Conservation (phyloP, 2,797 vertebrate genomes). For the Gouania willdenowi region DNA sequence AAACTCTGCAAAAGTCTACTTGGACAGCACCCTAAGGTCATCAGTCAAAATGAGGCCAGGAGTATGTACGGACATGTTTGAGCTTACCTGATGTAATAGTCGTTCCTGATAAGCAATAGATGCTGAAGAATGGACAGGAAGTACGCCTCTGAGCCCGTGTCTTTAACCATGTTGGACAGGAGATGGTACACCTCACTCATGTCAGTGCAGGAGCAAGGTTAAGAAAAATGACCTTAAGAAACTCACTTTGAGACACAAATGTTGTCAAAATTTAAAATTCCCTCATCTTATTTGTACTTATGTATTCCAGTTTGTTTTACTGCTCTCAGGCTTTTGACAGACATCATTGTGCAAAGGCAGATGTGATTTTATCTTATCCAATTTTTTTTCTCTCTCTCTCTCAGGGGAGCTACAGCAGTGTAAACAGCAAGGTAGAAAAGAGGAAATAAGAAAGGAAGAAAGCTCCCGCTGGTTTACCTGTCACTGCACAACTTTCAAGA, state of each 20-base stretch:
- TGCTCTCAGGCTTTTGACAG: slow-evolving; percentile 50
- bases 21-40: slow-evolving; percentile 3
- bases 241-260: slow-evolving; percentile 1
- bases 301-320: slow-evolving; percentile 19
- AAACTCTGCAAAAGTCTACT: not conserved
- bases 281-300: slow-evolving; percentile 9
- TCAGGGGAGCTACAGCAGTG: slow-evolving; percentile 42
- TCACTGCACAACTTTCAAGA: slow-evolving; percentile 51
- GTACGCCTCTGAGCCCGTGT: slow-evolving; percentile 88
- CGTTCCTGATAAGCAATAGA: slow-evolving; percentile 92
- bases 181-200: slow-evolving; percentile 94
- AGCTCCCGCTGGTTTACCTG: slow-evolving; percentile 58
- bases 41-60: slow-evolving; percentile 4
- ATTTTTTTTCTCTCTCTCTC: too few relatives aligned
- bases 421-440: slow-evolving; percentile 50
- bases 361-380: slow-evolving; percentile 49
- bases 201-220: slow-evolving; percentile 79
- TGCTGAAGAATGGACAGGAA: slow-evolving; percentile 96
- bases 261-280: slow-evolving; percentile 17
- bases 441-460: slow-evolving; percentile 45
- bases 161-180: slow-evolving; percentile 94
- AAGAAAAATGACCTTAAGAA: slow-evolving; percentile 66
- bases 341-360: slow-evolving; percentile 50
- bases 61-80: not conserved
- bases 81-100: slow-evolving; percentile 93